Evolutionary conservation across 2,888 invertebrate genomes (phyloP), one percentile per base, ranked within the genome.

Genomic region (Leucophora obtusa): DNA sequence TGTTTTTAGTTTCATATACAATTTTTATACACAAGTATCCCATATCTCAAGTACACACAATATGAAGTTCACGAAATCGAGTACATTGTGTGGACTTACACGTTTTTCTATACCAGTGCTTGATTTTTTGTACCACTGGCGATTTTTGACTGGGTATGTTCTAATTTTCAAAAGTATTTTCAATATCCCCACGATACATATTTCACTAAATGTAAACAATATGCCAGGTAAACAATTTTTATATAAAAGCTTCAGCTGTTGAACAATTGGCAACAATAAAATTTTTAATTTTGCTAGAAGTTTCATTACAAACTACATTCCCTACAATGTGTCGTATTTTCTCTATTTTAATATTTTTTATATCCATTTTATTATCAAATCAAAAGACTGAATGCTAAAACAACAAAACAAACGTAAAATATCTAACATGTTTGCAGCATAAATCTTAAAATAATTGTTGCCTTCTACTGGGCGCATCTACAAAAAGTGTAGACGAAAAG

Each of bases 391-490:
- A 11, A 11, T 14, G 6, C 8, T n/a, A 18, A 18, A 53, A 50
- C 7, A 24, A 54, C 0, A 17, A 18, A 10, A 17, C 18, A 54
- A 51, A 21, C 21, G 53, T 15, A 53, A 53, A 54, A 11, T 54
- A 24, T 21, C 2, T 9, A 24, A 15, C 3, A 24, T 28, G n/a
- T 58, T 14, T 33, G 3, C 24, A n/a, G 28, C 9, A 21, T 15
- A 68, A 73, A 66, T 73, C 60, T 51, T 24, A 18, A 56, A 50
- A 62, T 50, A 72, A 60, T 56, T 65, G 38, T 28, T 56, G 65
- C 35, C 43, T 71, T 17, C 7, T 59, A 9, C 47, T 47, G 35
- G 71, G 76, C 15, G 53, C 59, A 53, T 9, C n/a, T 15, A 9
- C n/a, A 62, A 28, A 53, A 28, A 53, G 1, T 1, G 28, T 7